Evolutionary conservation across 2,888 invertebrate species (phyloP).

Genomic region (Melanargia galathea): DNA sequence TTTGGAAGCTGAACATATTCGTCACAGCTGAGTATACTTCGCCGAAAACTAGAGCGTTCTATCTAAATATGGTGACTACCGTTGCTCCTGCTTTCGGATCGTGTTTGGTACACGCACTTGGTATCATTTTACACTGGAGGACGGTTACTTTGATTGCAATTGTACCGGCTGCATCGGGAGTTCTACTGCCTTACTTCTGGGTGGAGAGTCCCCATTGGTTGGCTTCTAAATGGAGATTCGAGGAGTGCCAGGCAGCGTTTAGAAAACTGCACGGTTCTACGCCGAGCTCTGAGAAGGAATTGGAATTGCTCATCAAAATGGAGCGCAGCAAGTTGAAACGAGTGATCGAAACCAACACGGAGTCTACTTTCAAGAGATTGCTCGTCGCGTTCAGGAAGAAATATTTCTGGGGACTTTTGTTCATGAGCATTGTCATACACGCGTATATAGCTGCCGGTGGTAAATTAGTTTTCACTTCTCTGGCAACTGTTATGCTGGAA

Average conservation of each 20-base stretch:
- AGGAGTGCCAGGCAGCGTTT: slow-evolving; percentile 36
- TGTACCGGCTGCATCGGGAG: slow-evolving; percentile 26
- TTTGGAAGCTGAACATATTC: slow-evolving; percentile 25
- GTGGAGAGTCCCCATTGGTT: slow-evolving; percentile 43
- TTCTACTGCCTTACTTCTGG: slow-evolving; percentile 36
- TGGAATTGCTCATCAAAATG: slow-evolving; percentile 39
- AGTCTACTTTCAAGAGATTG: slow-evolving; percentile 18
- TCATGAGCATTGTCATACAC: slow-evolving; percentile 30
- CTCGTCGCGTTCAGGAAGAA: slow-evolving; percentile 27
- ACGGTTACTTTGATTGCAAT: slow-evolving; percentile 37
- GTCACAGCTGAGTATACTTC: slow-evolving; percentile 35
- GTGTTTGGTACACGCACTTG: slow-evolving; percentile 32
- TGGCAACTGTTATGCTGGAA: slow-evolving; percentile 28
- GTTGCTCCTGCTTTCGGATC: slow-evolving; percentile 37
- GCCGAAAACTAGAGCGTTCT: slow-evolving; percentile 32
- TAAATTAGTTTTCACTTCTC: slow-evolving; percentile 35
- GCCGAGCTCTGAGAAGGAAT: slow-evolving; percentile 25
- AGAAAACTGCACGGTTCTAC: slow-evolving; percentile 33
- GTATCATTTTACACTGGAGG: slow-evolving; percentile 39
- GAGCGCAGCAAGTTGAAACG: slow-evolving; percentile 35
- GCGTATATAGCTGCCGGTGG: slow-evolving; percentile 38
- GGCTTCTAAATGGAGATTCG: slow-evolving; percentile 41
- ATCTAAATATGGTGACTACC: slow-evolving; percentile 34
- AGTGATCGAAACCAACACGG: slow-evolving; percentile 8
- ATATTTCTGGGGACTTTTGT: slow-evolving; percentile 36